phyloP scores from a whole-genome alignment of 2,888 invertebrate species.

The Halictus quadricinctus region DNA sequence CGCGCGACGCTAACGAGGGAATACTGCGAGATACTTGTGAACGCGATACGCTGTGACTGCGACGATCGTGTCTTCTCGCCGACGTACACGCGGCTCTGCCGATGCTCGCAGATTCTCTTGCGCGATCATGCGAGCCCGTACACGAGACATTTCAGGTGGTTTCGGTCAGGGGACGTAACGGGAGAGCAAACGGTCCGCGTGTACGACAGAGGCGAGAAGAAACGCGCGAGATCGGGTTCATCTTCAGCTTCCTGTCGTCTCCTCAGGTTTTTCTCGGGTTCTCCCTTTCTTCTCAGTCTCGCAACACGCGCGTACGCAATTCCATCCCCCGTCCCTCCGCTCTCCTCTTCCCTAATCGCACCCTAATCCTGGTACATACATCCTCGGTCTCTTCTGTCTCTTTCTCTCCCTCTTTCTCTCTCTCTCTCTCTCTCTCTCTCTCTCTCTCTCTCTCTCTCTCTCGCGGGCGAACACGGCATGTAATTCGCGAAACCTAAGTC shows the following conservation, averaged over 20 bases:
- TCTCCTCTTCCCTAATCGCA: neutral
- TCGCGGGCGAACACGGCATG: neutral
- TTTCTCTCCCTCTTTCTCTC: neutral
- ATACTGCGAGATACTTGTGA: slow-evolving; percentile 69
- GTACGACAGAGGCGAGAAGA: slow-evolving; percentile 6
- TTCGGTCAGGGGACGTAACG: neutral
- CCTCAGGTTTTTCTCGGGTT: neutral
- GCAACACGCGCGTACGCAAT: slow-evolving; percentile 19
- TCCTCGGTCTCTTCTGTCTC: neutral
- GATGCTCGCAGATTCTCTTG: neutral
- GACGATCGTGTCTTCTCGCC: slow-evolving; percentile 5
- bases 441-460: slow-evolving; percentile 1
- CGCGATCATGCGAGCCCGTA: neutral
- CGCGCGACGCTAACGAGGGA: slow-evolving; percentile 48
- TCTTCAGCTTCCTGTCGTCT: slow-evolving; percentile 1
- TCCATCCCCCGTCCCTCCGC: slow-evolving; percentile 15
- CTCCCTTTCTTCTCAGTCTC: slow-evolving; percentile 6
- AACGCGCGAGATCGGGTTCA: neutral
- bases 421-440: neutral
- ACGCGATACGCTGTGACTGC: slow-evolving; percentile 48
- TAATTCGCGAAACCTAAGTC: slow-evolving; percentile 27
- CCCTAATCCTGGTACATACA: neutral
- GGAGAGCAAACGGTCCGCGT: slow-evolving; percentile 1
- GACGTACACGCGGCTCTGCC: neutral
- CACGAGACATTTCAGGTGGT: neutral